phyloP scores from a whole-genome alignment of 2,113 vertebrate species.

The Passer montanus region DNA sequence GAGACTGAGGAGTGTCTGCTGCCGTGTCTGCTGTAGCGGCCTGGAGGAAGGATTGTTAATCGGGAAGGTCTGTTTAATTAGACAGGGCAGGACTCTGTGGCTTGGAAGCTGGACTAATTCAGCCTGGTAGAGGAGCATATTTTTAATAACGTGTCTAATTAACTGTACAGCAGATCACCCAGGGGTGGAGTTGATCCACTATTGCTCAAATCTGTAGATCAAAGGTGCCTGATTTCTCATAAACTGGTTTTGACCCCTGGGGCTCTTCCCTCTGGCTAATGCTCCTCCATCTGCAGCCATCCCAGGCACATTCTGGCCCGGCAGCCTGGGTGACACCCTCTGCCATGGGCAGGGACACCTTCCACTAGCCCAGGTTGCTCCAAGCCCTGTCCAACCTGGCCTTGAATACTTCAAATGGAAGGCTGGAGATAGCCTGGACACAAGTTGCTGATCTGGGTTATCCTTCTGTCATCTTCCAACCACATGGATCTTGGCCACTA shows the following conservation, averaged over 20 bases:
- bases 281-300: not conserved
- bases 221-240: slow-evolving; percentile 21
- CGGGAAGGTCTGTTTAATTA: slow-evolving; percentile 9
- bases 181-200: not conserved
- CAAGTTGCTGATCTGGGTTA: not conserved
- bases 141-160: slow-evolving; percentile 48
- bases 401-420: not conserved
- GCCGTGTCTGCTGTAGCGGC: not conserved
- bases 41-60: not conserved
- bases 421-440: not conserved
- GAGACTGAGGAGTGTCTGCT: not conserved
- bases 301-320: not conserved
- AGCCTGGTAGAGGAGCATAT: not conserved
- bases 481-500: accelerated
- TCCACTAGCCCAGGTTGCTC: not conserved
- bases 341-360: not conserved
- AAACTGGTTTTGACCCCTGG: not conserved
- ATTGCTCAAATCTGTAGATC: not conserved
- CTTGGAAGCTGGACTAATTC: slow-evolving; percentile 17
- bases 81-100: slow-evolving; percentile 26
- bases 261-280: not conserved
- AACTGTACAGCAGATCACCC: slow-evolving; percentile 29
- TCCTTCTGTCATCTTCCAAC: not conserved
- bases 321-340: not conserved
- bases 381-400: not conserved